Conservation (phyloP, 2,113 vertebrate species). For the Diphyllodes magnificus region DNA sequence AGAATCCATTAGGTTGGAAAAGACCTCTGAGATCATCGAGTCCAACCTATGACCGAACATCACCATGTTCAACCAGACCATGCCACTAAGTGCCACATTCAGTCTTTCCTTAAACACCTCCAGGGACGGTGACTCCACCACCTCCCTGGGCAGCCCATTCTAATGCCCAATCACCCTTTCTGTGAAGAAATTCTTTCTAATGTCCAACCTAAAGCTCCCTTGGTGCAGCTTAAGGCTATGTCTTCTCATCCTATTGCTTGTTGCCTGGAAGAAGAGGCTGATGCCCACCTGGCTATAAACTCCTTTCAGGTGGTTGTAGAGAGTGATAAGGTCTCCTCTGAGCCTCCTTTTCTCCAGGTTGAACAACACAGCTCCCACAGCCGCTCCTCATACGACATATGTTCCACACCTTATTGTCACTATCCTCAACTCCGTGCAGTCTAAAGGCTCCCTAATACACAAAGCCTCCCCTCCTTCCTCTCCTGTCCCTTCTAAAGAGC, state of each 20-base stretch:
- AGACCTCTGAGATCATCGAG: rapidly evolving
- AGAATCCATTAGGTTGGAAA: not conserved
- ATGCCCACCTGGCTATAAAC: not conserved
- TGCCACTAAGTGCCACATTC: not conserved
- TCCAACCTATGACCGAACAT: not conserved
- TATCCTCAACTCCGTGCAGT: not conserved
- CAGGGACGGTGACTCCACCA: not conserved
- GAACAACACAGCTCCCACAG: not conserved
- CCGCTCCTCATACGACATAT: not conserved
- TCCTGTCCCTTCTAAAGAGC: not conserved
- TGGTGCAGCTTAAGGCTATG: not conserved
- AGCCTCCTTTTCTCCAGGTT: not conserved
- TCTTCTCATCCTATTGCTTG: not conserved
- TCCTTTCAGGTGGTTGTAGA: not conserved
- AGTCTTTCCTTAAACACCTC: not conserved
- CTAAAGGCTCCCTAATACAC: not conserved
- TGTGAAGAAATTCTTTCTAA: not conserved
- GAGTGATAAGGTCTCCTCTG: not conserved
- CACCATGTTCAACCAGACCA: not conserved
- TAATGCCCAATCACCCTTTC: not conserved
- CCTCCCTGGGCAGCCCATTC: not conserved
- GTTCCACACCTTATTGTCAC: not conserved
- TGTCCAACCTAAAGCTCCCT: not conserved
- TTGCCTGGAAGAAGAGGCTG: rapidly evolving
- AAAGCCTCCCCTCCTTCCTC: not conserved